phyloP scores from a whole-genome alignment of 23 tunicate species.

The Diplosoma virens region DNA sequence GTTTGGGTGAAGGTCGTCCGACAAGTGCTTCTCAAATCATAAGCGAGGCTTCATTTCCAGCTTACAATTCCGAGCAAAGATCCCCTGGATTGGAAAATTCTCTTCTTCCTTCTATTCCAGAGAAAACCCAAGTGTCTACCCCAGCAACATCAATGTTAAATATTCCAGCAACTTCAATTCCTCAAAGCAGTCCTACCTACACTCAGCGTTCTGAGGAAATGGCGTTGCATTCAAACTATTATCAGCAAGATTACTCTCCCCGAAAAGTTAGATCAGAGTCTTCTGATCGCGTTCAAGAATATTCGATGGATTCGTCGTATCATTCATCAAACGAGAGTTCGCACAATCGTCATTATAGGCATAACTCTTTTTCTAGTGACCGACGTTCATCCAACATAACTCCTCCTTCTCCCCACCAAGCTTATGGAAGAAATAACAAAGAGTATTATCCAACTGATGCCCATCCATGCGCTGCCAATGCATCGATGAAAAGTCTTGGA shows the following conservation, averaged over 20 bases:
- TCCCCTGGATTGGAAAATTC: constrained; percentile 20
- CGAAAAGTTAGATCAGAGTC: neutral
- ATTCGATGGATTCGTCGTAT: neutral
- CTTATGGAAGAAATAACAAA: constrained; percentile 1
- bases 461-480: neutral
- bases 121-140: constrained; percentile 3
- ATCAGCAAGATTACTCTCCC: constrained; percentile 16
- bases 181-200: constrained; percentile 29
- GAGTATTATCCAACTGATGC: neutral
- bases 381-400: constrained; percentile 28
- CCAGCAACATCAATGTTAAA: constrained; percentile 1
- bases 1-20: constrained; percentile 1
- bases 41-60: neutral
- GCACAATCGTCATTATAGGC: constrained; percentile 28
- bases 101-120: constrained; percentile 25
- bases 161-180: constrained; percentile 19
- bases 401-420: constrained; percentile 28
- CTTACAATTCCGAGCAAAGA: constrained; percentile 13
- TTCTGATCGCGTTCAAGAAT: constrained; percentile 4
- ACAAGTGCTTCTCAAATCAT: neutral
- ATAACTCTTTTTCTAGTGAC: constrained; percentile 39
- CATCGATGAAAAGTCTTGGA: neutral
- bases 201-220: constrained; percentile 31
- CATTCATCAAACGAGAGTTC: neutral
- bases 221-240: neutral